A percentile compares a stretch with the other conserved stretches of the same genome.
Evolutionary conservation across 2,113 vertebrate species (phyloP).

Genomic region (Leptobrachium leishanense): DNA sequence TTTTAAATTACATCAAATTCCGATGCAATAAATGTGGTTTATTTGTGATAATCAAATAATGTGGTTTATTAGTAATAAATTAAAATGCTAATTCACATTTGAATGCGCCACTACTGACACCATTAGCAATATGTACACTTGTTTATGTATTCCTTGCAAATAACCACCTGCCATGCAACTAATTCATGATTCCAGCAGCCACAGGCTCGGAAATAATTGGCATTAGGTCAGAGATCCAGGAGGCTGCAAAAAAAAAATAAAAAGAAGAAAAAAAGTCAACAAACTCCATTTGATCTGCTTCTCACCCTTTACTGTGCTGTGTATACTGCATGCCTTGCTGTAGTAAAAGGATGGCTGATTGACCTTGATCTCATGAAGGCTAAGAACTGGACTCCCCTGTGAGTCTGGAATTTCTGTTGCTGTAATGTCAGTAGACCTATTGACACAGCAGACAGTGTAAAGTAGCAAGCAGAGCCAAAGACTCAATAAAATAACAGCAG

Average conservation of each 20-base stretch:
- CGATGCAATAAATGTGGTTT: too few species aligned
- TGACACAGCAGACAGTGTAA: slow-evolving; percentile 27
- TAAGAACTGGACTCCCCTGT: slow-evolving; percentile 22
- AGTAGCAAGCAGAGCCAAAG: slow-evolving; percentile 21
- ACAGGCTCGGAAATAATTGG: slow-evolving; percentile 5
- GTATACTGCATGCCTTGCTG: background rate
- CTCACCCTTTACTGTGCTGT: slow-evolving; percentile 7
- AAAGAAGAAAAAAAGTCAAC: background rate
- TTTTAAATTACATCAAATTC: too few species aligned
- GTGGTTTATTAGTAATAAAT: too few species aligned
- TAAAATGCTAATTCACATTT: too few species aligned
- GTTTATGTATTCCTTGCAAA: background rate
- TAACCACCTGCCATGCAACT: background rate
- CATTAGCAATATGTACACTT: background rate
- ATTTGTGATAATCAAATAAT: too few species aligned
- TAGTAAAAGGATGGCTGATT: slow-evolving; percentile 23
- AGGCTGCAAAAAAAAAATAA: background rate
- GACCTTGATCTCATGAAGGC: slow-evolving; percentile 27
- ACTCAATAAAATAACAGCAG: background rate
- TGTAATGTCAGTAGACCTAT: slow-evolving; percentile 38
- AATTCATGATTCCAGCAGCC: background rate
- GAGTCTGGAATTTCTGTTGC: slow-evolving; percentile 38
- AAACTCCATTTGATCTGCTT: background rate
- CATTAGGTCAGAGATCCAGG: background rate
- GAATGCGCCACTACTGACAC: too few species aligned